Evolutionary conservation across 2,888 invertebrate species (phyloP).

Genomic region (Leptopilina myrica): DNA sequence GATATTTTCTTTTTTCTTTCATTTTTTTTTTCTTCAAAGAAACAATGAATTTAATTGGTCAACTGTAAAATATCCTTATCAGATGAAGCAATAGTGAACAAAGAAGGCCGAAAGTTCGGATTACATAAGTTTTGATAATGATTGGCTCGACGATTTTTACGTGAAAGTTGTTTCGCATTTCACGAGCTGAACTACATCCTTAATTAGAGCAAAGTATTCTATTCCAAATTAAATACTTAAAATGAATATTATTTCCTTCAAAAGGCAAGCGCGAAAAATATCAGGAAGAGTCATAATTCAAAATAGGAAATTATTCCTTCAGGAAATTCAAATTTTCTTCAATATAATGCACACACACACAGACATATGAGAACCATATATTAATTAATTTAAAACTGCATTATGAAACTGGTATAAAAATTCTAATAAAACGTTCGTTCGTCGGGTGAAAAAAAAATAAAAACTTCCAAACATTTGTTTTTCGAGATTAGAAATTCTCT

Average conservation of each 20-base stretch:
- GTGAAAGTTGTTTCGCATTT: slow-evolving; percentile 37
- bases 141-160: slow-evolving; percentile 35
- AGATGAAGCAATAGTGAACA: slow-evolving; percentile 35
- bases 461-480: too few species aligned
- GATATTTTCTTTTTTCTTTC: background rate
- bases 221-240: slow-evolving; percentile 16
- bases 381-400: background rate
- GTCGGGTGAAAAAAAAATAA: too few species aligned
- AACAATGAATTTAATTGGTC: slow-evolving; percentile 19
- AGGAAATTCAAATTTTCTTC: background rate
- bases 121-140: slow-evolving; percentile 32
- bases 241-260: slow-evolving; percentile 9
- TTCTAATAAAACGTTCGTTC: too few species aligned
- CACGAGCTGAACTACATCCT: slow-evolving; percentile 18
- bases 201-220: slow-evolving; percentile 19
- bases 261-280: background rate
- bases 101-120: slow-evolving; percentile 26
- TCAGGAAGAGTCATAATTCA: slow-evolving; percentile 17
- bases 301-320: background rate
- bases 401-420: too few species aligned
- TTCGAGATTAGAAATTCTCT: too few species aligned
- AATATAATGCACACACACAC: background rate
- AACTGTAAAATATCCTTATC: slow-evolving; percentile 17
- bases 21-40: background rate
- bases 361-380: background rate